Evolutionary conservation across 2,888 invertebrate species (phyloP).

Genomic region (Lithophane semibrunnea): DNA sequence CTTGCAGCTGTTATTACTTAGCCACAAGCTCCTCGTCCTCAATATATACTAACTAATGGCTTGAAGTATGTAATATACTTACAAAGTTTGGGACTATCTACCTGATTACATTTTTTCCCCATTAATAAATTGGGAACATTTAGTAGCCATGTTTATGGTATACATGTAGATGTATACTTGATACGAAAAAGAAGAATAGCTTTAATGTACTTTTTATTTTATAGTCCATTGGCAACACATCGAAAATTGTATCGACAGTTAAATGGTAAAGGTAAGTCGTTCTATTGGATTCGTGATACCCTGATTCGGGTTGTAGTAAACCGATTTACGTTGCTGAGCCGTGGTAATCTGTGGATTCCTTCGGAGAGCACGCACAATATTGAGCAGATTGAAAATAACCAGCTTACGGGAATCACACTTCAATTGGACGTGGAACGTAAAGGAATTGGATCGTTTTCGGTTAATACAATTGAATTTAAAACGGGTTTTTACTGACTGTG

Average conservation of each 20-base stretch:
- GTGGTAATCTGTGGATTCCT: slow-evolving; percentile 70
- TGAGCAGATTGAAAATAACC: slow-evolving; percentile 68
- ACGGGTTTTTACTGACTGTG: slow-evolving; percentile 38
- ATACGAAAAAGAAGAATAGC: not conserved
- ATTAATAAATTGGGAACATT: too few relatives aligned
- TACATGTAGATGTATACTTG: not conserved
- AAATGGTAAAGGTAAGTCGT: slow-evolving; percentile 57
- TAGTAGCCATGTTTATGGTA: not conserved
- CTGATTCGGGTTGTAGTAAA: slow-evolving; percentile 65
- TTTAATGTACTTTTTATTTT: slow-evolving; percentile 1
- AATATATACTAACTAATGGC: too few relatives aligned
- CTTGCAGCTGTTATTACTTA: too few relatives aligned
- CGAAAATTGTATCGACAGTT: slow-evolving; percentile 29
- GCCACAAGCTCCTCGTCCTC: too few relatives aligned
- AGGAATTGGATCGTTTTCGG: slow-evolving; percentile 32
- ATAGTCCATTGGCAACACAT: not conserved
- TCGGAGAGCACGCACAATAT: slow-evolving; percentile 67
- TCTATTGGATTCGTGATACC: slow-evolving; percentile 62
- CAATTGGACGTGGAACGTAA: slow-evolving; percentile 32
- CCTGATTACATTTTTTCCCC: too few relatives aligned
- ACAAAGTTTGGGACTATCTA: too few relatives aligned
- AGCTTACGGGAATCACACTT: slow-evolving; percentile 59
- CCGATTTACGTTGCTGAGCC: slow-evolving; percentile 68
- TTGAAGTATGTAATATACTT: too few relatives aligned
- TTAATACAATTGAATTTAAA: slow-evolving; percentile 52